These are phyloP conservation scores for Pardalotus punctatus DNA, from an alignment of 2,113 vertebrate species.

Conservation along the genomic window DNA sequence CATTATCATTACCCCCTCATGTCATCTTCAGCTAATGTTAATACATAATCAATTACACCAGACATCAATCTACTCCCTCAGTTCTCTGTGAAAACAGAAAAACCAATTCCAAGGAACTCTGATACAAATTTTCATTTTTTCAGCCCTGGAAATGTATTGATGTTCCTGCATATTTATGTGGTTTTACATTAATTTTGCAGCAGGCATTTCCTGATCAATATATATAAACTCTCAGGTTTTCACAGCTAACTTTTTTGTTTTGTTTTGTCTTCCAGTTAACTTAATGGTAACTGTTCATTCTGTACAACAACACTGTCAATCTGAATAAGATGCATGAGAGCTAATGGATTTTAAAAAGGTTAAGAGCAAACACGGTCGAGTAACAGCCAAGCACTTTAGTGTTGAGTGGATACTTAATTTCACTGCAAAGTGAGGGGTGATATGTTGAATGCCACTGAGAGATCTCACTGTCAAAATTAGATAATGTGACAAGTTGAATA, in stretches of 20 bases:
- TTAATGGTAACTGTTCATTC: background rate
- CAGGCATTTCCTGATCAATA: background rate
- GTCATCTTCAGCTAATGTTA: slow-evolving; percentile 2
- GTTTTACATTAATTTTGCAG: background rate
- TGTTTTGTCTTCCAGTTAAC: background rate
- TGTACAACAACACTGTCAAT: background rate
- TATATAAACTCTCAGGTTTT: background rate
- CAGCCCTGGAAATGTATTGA: background rate
- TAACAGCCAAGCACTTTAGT: background rate
- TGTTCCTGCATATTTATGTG: background rate
- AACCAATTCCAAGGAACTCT: background rate
- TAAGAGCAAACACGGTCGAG: background rate
- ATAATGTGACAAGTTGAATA: background rate
- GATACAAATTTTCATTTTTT: background rate
- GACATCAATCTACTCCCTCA: background rate
- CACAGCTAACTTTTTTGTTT: background rate
- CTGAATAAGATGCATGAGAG: background rate
- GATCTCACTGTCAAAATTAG: background rate
- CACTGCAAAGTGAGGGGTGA: background rate
- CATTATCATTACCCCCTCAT: background rate
- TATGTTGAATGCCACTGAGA: background rate
- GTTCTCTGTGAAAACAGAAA: background rate
- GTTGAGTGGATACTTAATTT: background rate
- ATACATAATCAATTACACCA: slow-evolving; percentile 4
- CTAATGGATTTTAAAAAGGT: slow-evolving; percentile 42